Base-by-base conservation (phyloP, 2,797 vertebrate genomes). In the Premnoplex brunnescens region DNA sequence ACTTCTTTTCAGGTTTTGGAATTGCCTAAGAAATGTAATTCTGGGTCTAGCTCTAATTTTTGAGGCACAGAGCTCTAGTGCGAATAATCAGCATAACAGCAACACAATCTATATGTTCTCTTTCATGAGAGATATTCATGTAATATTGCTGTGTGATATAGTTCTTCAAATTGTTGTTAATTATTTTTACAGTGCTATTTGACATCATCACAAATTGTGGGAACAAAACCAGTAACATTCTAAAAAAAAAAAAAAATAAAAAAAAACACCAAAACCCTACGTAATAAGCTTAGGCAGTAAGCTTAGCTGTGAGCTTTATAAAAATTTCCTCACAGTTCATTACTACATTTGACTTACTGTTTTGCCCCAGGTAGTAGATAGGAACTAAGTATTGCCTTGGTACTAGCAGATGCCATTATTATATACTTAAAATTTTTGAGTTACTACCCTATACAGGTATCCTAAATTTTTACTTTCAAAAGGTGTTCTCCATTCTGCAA, bases 1-100 rank as follows among this genome's bases (percentile, higher is more conserved):
- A 17, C 2, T 7, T 64, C n/a, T 26, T 54, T 43, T 28, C 1
- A 1, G 1, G 1, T 23, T 85, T 79, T 73, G 16, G 27, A 41
- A 36, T 87, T 63, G 69, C 19, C 19, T 86, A 60, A 90, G 39
- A 82, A 77, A 36, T 48, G 23, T 32, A 23, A 63, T 43, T 64
- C 17, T 44, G 24, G 15, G 8, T 71, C 49, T 82, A 78, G 30
- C 27, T 59, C 48, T 59, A 14, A 21, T 30, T 82, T 51, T 67
- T 56, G 72, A 52, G 48, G 34, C 32, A 74, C 15, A 49, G 8
- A 34, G 6, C 34, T 64, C 22, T 24, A 77, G 27, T 39, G 34
- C 37, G 60, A 67, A 24, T 23, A 20, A 20, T 46, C 9, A n/a
- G 6, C 12, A 4, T 24, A 82, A 59, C 3, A 49, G 12, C 32